Evolutionary conservation across 2,888 invertebrate genomes (phyloP), one percentile per base, ranked within the genome.

Genomic region (Enoplolaimus lenunculus): DNA sequence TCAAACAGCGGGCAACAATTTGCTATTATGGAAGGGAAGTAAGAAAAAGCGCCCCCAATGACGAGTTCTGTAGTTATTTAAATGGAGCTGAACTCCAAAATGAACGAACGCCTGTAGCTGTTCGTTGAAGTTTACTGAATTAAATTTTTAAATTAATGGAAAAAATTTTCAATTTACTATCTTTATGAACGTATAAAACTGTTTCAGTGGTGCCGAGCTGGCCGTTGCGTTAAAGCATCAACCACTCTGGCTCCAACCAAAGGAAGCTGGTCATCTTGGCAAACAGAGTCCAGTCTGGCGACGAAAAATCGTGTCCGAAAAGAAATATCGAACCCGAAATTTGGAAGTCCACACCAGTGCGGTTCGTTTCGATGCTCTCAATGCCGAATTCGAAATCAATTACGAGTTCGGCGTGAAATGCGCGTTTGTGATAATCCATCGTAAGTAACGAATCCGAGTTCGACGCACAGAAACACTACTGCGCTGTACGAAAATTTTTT

Each of bases 141-240:
- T n/a, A n/a, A n/a, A n/a, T n/a, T n/a, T n/a, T n/a, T n/a, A n/a
- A n/a, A n/a, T n/a, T n/a, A n/a, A n/a, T n/a, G n/a, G n/a, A n/a
- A n/a, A n/a, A n/a, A n/a, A n/a, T n/a, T n/a, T n/a, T n/a, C n/a
- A n/a, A n/a, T n/a, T n/a, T n/a, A n/a, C n/a, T n/a, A n/a, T n/a
- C n/a, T n/a, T n/a, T n/a, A n/a, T n/a, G n/a, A n/a, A n/a, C n/a
- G n/a, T n/a, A n/a, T n/a, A n/a, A n/a, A n/a, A 60, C 28, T 3
- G 7, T 68, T 68, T 2, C 31, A 69, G 69, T 69, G 69, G 69
- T 69, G 69, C 26, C 26, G 26, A 26, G 13, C 13, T 1, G 69
- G 69, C n/a, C 7, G 29, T 28, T 69, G 69, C 29, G 26, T 69
- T 21, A 26, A 26, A 2, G 31, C 28, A 3, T n/a, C 28, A 29